phyloP scores from a whole-genome alignment of 2,113 vertebrate genomes.

The Anoplopoma fimbria region DNA sequence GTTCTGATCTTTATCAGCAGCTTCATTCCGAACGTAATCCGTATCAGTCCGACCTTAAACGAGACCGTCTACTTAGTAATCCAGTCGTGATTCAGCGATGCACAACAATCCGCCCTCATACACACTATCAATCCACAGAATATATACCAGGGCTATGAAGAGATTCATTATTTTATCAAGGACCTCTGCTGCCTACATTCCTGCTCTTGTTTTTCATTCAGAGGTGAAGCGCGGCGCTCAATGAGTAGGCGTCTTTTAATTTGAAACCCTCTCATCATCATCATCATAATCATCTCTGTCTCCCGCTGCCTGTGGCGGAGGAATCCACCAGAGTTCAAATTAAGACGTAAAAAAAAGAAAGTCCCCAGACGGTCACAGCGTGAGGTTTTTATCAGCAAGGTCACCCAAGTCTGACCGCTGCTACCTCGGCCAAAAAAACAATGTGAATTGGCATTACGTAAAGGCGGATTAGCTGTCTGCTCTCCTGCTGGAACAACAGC shows the following conservation, averaged over 20 bases:
- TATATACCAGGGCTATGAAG: background rate
- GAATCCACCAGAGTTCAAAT: too few relatives aligned
- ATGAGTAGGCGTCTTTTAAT: constrained; percentile 34
- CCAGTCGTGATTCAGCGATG: too few relatives aligned
- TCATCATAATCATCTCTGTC: background rate
- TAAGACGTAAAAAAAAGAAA: background rate
- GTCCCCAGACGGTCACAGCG: constrained; percentile 3
- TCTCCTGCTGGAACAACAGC: constrained; percentile 50
- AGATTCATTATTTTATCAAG: background rate
- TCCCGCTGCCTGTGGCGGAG: background rate
- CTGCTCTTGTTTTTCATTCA: constrained; percentile 2
- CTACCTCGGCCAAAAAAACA: background rate
- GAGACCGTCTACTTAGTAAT: too few relatives aligned
- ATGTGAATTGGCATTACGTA: constrained; percentile 53
- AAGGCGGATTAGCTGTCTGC: constrained; percentile 46
- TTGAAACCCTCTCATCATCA: constrained; percentile 19
- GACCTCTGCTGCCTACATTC: constrained; percentile 5
- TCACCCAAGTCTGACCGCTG: too few relatives aligned
- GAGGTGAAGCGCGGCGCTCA: background rate
- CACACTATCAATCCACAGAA: too few relatives aligned
- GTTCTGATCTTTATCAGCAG: too few relatives aligned
- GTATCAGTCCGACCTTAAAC: too few relatives aligned
- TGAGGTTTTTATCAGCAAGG: constrained; percentile 4
- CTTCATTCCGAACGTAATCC: too few relatives aligned
- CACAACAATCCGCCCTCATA: too few relatives aligned